These are phyloP conservation scores for Percina caprodes DNA, from an alignment of 2,113 vertebrate species.

Conservation along the genomic window DNA sequence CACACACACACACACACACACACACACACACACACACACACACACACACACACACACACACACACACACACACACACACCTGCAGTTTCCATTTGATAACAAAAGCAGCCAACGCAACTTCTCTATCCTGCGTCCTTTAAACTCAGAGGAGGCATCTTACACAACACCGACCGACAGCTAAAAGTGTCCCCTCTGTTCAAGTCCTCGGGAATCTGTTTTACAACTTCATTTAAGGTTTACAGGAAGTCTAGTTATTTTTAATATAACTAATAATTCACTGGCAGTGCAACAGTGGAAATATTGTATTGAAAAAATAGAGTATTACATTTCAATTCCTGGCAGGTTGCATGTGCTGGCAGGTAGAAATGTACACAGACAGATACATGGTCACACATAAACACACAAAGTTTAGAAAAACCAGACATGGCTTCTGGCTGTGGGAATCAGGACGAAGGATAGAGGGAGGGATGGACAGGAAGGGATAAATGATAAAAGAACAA, in stretches of 20 bases:
- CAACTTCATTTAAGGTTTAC: slow-evolving; percentile 72
- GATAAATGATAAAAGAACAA: slow-evolving; percentile 44
- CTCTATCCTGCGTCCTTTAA: slow-evolving; percentile 30
- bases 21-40: too few relatives aligned
- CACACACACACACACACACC: too few relatives aligned
- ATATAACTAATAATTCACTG: slow-evolving; percentile 74
- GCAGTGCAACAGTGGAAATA: slow-evolving; percentile 70
- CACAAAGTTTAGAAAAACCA: slow-evolving; percentile 23
- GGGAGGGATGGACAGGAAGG: slow-evolving; percentile 42
- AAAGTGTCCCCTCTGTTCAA: slow-evolving; percentile 53
- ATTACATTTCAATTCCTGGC: slow-evolving; percentile 50
- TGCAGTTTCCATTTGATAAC: slow-evolving; percentile 45
- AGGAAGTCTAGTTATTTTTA: slow-evolving; percentile 69
- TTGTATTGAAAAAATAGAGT: slow-evolving; percentile 57
- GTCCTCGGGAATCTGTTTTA: slow-evolving; percentile 59
- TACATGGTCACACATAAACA: slow-evolving; percentile 16
- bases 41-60: too few relatives aligned
- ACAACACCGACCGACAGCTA: slow-evolving; percentile 36
- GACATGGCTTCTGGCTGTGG: slow-evolving; percentile 15
- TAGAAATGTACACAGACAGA: slow-evolving; percentile 45
- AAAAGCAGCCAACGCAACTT: slow-evolving; percentile 39
- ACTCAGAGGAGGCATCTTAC: slow-evolving; percentile 51
- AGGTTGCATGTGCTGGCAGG: slow-evolving; percentile 35
- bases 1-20: too few relatives aligned
- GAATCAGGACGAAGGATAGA: slow-evolving; percentile 3